phyloP scores from a whole-genome alignment of 2,888 invertebrate species.

The Dryadula phaetusa region DNA sequence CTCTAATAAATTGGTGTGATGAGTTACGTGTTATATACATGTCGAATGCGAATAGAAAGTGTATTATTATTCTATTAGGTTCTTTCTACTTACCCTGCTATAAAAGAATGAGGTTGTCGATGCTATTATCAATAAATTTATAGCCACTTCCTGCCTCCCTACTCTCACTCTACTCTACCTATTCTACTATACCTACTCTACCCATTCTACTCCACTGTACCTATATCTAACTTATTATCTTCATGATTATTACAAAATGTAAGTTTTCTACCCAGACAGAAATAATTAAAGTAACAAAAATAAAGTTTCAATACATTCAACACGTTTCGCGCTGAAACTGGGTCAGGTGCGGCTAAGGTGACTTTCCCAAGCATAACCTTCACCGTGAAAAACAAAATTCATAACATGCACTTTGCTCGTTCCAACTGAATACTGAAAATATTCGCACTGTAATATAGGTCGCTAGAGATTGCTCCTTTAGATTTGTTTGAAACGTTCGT shows the following conservation, averaged over 20 bases:
- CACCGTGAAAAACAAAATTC: conserved; percentile 32
- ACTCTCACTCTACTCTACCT: no score
- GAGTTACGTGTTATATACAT: no score
- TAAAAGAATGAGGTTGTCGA: no score
- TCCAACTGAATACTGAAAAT: conserved; percentile 1
- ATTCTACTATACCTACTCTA: no score
- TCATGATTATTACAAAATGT: not conserved
- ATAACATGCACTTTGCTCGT: conserved; percentile 1
- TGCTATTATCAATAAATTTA: no score
- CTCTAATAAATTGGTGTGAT: no score
- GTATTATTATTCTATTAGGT: no score
- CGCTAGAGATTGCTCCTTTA: not conserved
- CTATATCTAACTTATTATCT: not conserved
- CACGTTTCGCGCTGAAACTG: not conserved
- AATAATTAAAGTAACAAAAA: conserved; percentile 1
- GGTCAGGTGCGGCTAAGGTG: conserved; percentile 17
- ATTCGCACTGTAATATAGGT: not conserved
- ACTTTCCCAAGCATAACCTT: conserved; percentile 17
- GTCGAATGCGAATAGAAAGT: no score
- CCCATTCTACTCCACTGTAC: no score
- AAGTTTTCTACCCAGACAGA: not conserved
- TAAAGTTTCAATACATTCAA: conserved; percentile 15
- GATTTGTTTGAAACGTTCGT: no score
- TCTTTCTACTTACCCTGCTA: no score
- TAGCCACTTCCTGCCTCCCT: no score